Percentiles rank a stretch among this genome's conserved stretches.
These are phyloP conservation scores for Aphidius colemani DNA, from an alignment of 2,888 invertebrate species.

Conservation along the genomic window DNA sequence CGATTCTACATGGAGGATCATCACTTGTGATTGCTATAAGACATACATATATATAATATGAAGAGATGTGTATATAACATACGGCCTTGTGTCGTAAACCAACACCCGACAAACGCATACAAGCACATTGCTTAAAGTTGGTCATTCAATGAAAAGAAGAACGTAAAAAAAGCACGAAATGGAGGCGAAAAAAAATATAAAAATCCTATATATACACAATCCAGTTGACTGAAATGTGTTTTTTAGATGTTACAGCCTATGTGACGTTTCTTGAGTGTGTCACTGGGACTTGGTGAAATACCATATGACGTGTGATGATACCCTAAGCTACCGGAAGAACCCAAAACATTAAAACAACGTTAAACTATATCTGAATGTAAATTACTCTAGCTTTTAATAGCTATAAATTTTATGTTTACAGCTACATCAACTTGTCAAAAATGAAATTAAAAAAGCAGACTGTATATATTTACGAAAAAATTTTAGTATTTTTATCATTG, in stretches of 20 bases:
- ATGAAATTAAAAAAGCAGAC: too few relatives aligned
- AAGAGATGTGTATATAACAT: slow-evolving; percentile 48
- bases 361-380: neutral
- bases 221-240: slow-evolving; percentile 14
- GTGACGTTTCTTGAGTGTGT: slow-evolving; percentile 24
- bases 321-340: slow-evolving; percentile 24
- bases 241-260: slow-evolving; percentile 5
- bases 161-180: slow-evolving; percentile 18
- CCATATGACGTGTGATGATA: slow-evolving; percentile 26
- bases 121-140: neutral
- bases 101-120: slow-evolving; percentile 9
- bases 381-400: neutral
- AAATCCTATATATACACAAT: neutral
- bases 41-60: too few relatives aligned
- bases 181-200: neutral
- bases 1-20: slow-evolving; percentile 55
- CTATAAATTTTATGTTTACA: too few relatives aligned
- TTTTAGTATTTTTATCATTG: too few relatives aligned
- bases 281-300: slow-evolving; percentile 23
- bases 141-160: slow-evolving; percentile 5
- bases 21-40: slow-evolving; percentile 53
- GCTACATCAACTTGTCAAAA: too few relatives aligned
- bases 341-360: neutral
- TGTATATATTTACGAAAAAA: too few relatives aligned
- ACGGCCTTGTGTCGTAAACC: slow-evolving; percentile 59